Evolutionary conservation across 2,113 vertebrate species (phyloP), one percentile per base, ranked within the genome.

Genomic region (Hippopotamus amphibius): DNA sequence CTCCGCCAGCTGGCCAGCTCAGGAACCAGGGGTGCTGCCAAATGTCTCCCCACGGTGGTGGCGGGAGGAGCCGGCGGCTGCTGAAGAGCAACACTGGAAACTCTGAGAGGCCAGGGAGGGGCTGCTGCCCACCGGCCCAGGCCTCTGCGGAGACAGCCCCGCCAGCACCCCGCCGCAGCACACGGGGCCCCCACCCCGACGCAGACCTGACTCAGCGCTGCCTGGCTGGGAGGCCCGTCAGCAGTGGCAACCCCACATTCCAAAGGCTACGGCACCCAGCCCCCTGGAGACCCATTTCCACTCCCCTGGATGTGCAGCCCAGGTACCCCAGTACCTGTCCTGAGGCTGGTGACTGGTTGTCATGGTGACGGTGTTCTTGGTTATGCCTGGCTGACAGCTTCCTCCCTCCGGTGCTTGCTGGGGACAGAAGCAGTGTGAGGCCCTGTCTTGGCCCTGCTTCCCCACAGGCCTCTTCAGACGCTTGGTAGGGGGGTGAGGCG

Each of bases 341-440:
- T 96, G 96, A 68, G 98, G 98, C 96, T 95, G 87, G 83, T 98
- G 96, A 76, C 61, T 83, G 76, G 97, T 98, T 53, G 96, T 98
- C 98, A 98, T 98, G 96, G 92, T 76, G 94, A 95, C 9, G 7
- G 17, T 1, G 71, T 10, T 57, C 84, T 82, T 6, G 5, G 93
- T 53, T 66, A 88, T 46, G 30, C 65, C 95, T 72, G 97, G 92
- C 30, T 76, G 95, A 87, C 14, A 28, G 83, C 65, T 96, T 80
- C 57, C 74, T 97, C 69, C 95, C 13, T 92, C 88, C n/a, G 86
- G 86, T 9, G 69, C 53, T 76, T 66, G 72, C 97, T 98, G 87
- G 88, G 89, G 95, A 28, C 74, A 98, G 86, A 96, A n/a, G 43
- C 65, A 96, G 48, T 21, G 48, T 92, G 87, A 97, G 88, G 96